Evolutionary conservation across 2,797 vertebrate genomes (phyloP), one percentile per base, ranked within the genome.

Genomic region (Megalops cyprinoides): DNA sequence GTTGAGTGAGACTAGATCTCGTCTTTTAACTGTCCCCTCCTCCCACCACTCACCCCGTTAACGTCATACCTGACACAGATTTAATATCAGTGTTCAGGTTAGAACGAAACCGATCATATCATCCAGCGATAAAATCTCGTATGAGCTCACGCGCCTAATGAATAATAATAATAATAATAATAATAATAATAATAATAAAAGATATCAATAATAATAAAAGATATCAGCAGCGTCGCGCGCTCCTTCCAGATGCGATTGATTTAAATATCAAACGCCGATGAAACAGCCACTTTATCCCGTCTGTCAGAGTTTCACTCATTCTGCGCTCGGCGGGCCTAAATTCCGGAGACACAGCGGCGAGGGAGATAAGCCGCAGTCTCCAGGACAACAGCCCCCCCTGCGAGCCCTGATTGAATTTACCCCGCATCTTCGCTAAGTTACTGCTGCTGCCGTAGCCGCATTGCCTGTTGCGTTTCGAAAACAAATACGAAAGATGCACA

Each of bases 211-310:
- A n/a, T n/a, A n/a, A n/a, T n/a, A n/a, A n/a, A n/a, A n/a, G n/a
- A n/a, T n/a, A n/a, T n/a, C n/a, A n/a, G n/a, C n/a, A n/a, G n/a
- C 74, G 84, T 87, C 82, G 78, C 4, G 77, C 2, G 20, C 82
- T 87, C 75, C 86, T 86, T 56, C 82, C 85, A 85, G 76, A 77
- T 84, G 84, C 87, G 88, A 92, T 91, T 60, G 85, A 91, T 91
- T 92, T 92, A 82, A 91, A 92, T 92, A 92, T 90, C 88, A 91
- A 91, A 90, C 86, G 71, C 79, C 78, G 84, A 89, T 87, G 90
- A 88, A 87, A 89, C n/a, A 75, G 88, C 84, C 85, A 87, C 89
- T 89, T 90, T 85, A 88, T 85, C 85, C 87, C 81, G 85, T 88
- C 81, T 86, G 87, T 89, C 85, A 88, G 84, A 89, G 83, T 81